Percentiles rank a stretch among this genome's conserved stretches.
These are phyloP conservation scores for Drosophila quadrilineata DNA, from an alignment of 1,140 invertebrate species.

Conservation along the genomic window DNA sequence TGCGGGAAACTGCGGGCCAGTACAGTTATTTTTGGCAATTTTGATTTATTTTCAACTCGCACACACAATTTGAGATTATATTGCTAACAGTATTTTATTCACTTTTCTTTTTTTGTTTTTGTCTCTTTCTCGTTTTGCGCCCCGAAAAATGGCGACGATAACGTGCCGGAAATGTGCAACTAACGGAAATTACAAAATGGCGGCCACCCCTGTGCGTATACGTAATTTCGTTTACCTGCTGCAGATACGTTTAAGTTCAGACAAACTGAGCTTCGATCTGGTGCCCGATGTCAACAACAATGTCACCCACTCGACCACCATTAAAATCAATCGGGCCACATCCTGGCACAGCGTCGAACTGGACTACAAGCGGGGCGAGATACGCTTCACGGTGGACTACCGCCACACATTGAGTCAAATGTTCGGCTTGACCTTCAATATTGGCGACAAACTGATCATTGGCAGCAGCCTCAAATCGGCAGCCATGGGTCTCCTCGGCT, in stretches of 20 bases:
- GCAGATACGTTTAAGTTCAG: constrained; percentile 88
- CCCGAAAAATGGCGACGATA: constrained; percentile 49
- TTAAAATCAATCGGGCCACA: constrained; percentile 88
- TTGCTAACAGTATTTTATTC: constrained; percentile 65
- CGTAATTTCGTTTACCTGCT: background rate
- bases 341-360: constrained; percentile 90
- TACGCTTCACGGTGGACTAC: constrained; percentile 89
- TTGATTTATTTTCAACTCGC: constrained; percentile 63
- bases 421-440: constrained; percentile 84
- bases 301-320: constrained; percentile 87
- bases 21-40: constrained; percentile 71
- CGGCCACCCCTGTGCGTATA: constrained; percentile 27
- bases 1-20: no score
- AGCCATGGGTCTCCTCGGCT: constrained; percentile 91
- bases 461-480: constrained; percentile 87
- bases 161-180: constrained; percentile 68
- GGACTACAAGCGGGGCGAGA: constrained; percentile 88
- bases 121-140: constrained; percentile 38
- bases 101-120: constrained; percentile 48
- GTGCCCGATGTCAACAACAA: constrained; percentile 87
- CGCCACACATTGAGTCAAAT: constrained; percentile 87
- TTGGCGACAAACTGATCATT: constrained; percentile 86
- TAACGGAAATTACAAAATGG: constrained; percentile 77
- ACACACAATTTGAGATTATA: constrained; percentile 32
- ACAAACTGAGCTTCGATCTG: constrained; percentile 91